phyloP scores from a whole-genome alignment of 1,140 invertebrate genomes.

The Leptinotarsa undecemlineata region DNA sequence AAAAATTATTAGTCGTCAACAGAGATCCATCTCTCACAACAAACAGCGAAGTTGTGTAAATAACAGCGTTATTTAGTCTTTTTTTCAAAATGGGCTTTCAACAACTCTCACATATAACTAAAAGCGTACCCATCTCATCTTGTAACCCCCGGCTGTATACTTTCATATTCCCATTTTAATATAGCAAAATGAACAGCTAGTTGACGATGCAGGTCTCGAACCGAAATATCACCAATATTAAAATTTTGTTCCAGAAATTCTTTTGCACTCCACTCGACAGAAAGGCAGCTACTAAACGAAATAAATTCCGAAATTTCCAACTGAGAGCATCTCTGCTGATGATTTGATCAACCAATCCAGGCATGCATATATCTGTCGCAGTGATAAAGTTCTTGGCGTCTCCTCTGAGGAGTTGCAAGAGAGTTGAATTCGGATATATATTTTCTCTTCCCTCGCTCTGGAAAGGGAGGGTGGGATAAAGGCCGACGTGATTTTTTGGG shows the following conservation, averaged over 20 bases:
- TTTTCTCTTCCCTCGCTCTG: neutral
- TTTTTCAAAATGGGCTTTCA: too few relatives aligned
- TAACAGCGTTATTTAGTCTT: too few relatives aligned
- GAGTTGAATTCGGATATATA: neutral
- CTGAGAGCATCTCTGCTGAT: neutral
- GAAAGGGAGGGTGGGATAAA: neutral
- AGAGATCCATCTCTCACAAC: too few relatives aligned
- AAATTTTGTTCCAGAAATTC: neutral
- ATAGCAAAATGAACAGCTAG: too few relatives aligned
- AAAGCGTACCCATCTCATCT: too few relatives aligned
- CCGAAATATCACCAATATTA: neutral
- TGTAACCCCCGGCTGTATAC: too few relatives aligned
- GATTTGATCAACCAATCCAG: neutral
- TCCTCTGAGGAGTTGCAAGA: neutral
- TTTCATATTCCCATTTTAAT: too few relatives aligned
- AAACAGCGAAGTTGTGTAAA: too few relatives aligned
- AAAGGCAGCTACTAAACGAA: neutral
- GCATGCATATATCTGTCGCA: neutral
- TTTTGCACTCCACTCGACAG: neutral
- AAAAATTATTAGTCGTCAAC: too few relatives aligned
- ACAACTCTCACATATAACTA: too few relatives aligned
- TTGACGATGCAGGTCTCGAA: too few relatives aligned
- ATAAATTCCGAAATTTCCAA: neutral
- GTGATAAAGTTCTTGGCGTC: neutral
- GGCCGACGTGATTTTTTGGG: slow-evolving; percentile 1